Base-by-base conservation (phyloP, 2,113 vertebrate species). In the Ailuropoda melanoleuca region DNA sequence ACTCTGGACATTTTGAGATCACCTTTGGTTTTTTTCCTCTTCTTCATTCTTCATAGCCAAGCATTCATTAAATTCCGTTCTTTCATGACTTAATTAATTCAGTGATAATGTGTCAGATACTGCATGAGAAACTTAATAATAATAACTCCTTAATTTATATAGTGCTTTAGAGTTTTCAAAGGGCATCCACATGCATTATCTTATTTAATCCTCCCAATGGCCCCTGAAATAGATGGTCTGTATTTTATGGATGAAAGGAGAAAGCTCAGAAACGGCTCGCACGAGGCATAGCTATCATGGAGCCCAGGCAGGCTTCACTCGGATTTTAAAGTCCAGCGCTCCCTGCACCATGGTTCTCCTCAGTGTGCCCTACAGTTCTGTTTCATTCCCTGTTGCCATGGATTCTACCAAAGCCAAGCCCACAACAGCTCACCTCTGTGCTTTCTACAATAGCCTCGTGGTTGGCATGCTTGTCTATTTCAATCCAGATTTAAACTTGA, bases 11-110 rank as follows among this genome's bases (percentile, higher is more conserved):
- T 62, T 77, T 66, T 58, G 29, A 95, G 85, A 77, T 64, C 81
- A 85, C 34, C 81, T 80, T 90, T 48, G 37, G 50, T 83, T 92
- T 82, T 83, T 84, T 48, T 75, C 75, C 58, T 90, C 39, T 77
- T 90, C 46, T 72, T 97, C 77, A 53, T 86, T 95, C 74, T 97
- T 90, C 34, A 80, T 34, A 87, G 58, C 6, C 34, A 86, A 72
- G 83, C 39, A 80, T 96, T 92, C 89, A 93, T 68, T 94, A 97
- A 78, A 85, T 77, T 78, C 13, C 8, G 4, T 72, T 90, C 75
- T 94, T 93, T 93, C 15, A 87, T 87, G 90, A 53, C 78, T 96
- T 95, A 85, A 88, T 90, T 95, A 91, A 93, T 90, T 93, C 43
- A 78, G 75, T 56, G 68, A 58, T 70, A 95, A 92, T 87, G 68